Evolutionary conservation across 2,888 invertebrate genomes (phyloP), one percentile per base, ranked within the genome.

Genomic region (Leucoma salicis): DNA sequence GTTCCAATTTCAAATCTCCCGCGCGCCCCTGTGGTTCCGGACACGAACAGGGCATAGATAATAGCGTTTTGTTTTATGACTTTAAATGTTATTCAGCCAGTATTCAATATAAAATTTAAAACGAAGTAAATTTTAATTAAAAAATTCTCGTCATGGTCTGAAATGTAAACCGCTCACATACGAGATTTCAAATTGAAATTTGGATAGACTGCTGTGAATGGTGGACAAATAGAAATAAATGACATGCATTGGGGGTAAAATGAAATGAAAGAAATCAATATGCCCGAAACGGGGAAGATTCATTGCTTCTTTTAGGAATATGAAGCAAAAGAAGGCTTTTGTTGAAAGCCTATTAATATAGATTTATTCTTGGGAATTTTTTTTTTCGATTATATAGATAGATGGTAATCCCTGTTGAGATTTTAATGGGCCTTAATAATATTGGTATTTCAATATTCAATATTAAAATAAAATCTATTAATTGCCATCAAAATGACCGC

Each of bases 1-100:
- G 86, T 84, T 91, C 89, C 90, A 90, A 89, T 87, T 84, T 88
- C 91, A 90, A 91, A 90, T 89, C 82, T 86, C 73, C 72, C 83
- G 89, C 87, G 83, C 83, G 81, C 86, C 87, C 78, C 81, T 75
- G 78, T 74, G 77, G 78, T 80, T 82, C 82, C 82, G 82, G 82
- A 73, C 86, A 82, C 77, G 83, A 87, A 78, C 70, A 67, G 74
- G 69, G 74, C 74, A 77, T 78, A 76, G 75, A 86, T 85, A 87
- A 86, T 82, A 70, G 74, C 68, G 77, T 84, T 83, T 84, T 86
- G 82, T 86, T 78, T 82, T 66, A 49, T 69, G 61, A 49, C 37
- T 55, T 42, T 46, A 55, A 53, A 57, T 43, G 42, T 50, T 64
- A 55, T 53, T 47, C 31, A 39, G 46, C 51, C 55, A 52, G 56